Percentiles rank a stretch among this genome's conserved stretches.
phyloP scores from a whole-genome alignment of 1,140 invertebrate genomes.

The Pteromalus puparum region DNA sequence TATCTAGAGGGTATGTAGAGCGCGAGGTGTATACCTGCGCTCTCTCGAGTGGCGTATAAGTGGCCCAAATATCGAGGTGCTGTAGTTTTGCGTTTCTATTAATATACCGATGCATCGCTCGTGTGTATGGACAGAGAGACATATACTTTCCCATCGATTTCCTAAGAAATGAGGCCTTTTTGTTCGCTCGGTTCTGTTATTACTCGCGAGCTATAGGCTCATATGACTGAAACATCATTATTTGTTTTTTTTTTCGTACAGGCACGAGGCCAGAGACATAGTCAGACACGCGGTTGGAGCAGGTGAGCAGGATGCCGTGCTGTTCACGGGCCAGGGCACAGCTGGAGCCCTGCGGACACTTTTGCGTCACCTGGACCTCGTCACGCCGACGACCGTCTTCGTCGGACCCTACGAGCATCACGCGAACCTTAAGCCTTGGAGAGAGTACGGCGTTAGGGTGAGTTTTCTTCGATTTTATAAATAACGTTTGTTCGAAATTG shows the following conservation, averaged over 20 bases:
- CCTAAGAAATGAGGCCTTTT: not conserved
- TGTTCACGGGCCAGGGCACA: slow-evolving; percentile 86
- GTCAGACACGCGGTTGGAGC: slow-evolving; percentile 88
- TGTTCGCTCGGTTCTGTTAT: no score
- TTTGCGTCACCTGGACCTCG: slow-evolving; percentile 77
- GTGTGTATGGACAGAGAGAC: no score
- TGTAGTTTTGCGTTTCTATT: not conserved
- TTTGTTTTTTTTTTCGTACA: slow-evolving; percentile 63
- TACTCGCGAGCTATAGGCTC: no score
- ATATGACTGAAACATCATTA: not conserved
- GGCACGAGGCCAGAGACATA: slow-evolving; percentile 88
- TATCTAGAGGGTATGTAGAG: not conserved
- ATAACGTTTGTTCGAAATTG: not conserved
- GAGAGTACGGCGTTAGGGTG: slow-evolving; percentile 86
- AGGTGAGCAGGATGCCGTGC: slow-evolving; percentile 87
- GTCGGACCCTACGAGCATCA: slow-evolving; percentile 92
- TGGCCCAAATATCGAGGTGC: not conserved
- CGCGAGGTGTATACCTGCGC: not conserved
- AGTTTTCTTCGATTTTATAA: slow-evolving; percentile 51
- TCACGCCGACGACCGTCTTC: slow-evolving; percentile 82
- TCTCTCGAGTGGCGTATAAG: not conserved
- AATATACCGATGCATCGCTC: not conserved
- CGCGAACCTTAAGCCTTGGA: slow-evolving; percentile 90
- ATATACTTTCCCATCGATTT: not conserved
- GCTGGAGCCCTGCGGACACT: slow-evolving; percentile 84